Conservation (phyloP, 2,888 invertebrate species). For the Lithosia quadra region DNA sequence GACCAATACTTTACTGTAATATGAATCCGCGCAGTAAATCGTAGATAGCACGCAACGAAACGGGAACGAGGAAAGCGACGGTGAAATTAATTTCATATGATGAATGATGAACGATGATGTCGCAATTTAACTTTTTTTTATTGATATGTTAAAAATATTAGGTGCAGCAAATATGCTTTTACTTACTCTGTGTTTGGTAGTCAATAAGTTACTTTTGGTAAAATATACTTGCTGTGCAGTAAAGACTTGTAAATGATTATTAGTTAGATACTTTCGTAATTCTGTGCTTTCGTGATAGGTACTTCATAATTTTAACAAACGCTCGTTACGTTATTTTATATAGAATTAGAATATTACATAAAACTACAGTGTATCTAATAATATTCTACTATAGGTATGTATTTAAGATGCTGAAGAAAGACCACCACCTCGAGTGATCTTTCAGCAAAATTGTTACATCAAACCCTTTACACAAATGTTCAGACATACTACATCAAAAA, state of each 20-base stretch:
- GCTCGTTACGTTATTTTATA: background rate
- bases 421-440: conserved; percentile 19
- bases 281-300: too few relatives aligned
- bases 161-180: conserved; percentile 53
- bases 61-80: conserved; percentile 67
- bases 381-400: too few relatives aligned
- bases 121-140: conserved; percentile 77
- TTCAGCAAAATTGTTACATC: conserved; percentile 41
- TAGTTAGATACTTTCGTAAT: background rate
- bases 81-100: conserved; percentile 83
- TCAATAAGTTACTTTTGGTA: conserved; percentile 7
- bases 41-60: conserved; percentile 73
- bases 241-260: background rate
- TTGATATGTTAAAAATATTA: conserved; percentile 60
- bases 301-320: background rate
- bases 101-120: conserved; percentile 84
- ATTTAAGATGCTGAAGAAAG: background rate
- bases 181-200: conserved; percentile 36
- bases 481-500: conserved; percentile 68
- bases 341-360: too few relatives aligned
- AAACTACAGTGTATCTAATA: too few relatives aligned
- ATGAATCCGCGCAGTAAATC: conserved; percentile 77
- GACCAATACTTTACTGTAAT: conserved; percentile 71
- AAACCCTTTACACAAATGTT: conserved; percentile 56
- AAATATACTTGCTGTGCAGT: background rate